Percentiles rank a stretch among this genome's conserved stretches.
phyloP scores from a whole-genome alignment of 1,140 invertebrate species.

The Leptoteleia sp. region DNA sequence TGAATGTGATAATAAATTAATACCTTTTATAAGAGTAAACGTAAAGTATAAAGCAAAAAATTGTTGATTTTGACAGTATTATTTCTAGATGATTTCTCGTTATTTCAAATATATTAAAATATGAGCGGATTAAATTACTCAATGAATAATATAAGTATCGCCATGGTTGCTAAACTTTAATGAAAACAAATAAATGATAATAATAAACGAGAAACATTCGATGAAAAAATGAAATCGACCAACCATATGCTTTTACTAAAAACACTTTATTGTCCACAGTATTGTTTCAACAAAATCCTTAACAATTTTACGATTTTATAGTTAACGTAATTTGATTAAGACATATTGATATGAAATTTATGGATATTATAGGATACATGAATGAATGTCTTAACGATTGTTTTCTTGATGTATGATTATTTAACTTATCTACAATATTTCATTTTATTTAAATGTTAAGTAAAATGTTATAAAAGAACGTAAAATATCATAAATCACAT shows the following conservation, averaged over 20 bases:
- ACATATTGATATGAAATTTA: conserved; percentile 68
- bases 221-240: conserved; percentile 7
- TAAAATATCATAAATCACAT: conserved; percentile 65
- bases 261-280: conserved; percentile 68
- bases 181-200: too few relatives aligned
- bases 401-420: conserved; percentile 67
- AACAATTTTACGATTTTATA: conserved; percentile 68
- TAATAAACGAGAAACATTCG: too few relatives aligned
- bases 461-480: conserved; percentile 65
- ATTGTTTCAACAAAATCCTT: conserved; percentile 69
- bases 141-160: too few relatives aligned
- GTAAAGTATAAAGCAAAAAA: too few relatives aligned
- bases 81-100: too few relatives aligned
- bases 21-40: too few relatives aligned
- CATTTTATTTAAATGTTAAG: conserved; percentile 64
- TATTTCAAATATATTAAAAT: too few relatives aligned
- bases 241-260: conserved; percentile 61
- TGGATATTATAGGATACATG: conserved; percentile 67
- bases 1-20: too few relatives aligned
- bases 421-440: conserved; percentile 67
- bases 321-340: conserved; percentile 67
- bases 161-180: too few relatives aligned
- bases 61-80: too few relatives aligned
- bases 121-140: too few relatives aligned
- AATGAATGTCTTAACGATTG: conserved; percentile 67